Percentiles rank a stretch among this genome's conserved stretches.
phyloP scores from a whole-genome alignment of 2,888 invertebrate genomes.

The Brachynemurus nebulosus region DNA sequence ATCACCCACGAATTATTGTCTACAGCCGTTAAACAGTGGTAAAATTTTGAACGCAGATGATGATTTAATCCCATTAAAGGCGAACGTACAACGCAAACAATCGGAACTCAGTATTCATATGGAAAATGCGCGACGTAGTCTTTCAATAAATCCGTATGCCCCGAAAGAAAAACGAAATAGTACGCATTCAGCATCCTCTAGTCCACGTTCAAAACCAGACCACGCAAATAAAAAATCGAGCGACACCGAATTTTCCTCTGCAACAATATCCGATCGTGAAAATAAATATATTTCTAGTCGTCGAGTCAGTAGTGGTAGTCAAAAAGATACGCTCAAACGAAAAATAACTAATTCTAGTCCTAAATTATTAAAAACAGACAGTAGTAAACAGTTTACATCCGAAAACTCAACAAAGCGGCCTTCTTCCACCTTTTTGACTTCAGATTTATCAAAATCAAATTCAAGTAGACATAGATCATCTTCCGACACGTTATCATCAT shows the following conservation, averaged over 20 bases:
- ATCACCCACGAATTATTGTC: too few species aligned
- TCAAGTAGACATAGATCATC: too few species aligned
- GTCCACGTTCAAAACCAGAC: constrained; percentile 7
- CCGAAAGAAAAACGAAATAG: constrained; percentile 24
- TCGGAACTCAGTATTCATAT: constrained; percentile 30
- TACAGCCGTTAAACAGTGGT: too few species aligned
- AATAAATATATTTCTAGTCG: background rate
- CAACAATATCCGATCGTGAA: constrained; percentile 11
- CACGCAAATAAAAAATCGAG: constrained; percentile 8
- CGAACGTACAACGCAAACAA: constrained; percentile 15
- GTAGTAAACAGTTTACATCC: too few species aligned
- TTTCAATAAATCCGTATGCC: constrained; percentile 21
- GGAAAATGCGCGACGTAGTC: constrained; percentile 30
- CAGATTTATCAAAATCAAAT: too few species aligned
- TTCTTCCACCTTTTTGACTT: too few species aligned
- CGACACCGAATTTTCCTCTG: background rate
- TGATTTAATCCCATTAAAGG: too few species aligned
- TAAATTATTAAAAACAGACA: background rate
- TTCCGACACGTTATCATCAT: too few species aligned
- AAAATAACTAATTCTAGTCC: background rate
- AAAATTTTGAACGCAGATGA: too few species aligned
- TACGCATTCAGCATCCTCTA: constrained; percentile 4
- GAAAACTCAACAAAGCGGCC: too few species aligned
- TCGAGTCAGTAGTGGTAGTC: background rate
- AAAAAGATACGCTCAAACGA: background rate